Conservation (phyloP, 2,113 vertebrate species). For the Podarcis muralis region DNA sequence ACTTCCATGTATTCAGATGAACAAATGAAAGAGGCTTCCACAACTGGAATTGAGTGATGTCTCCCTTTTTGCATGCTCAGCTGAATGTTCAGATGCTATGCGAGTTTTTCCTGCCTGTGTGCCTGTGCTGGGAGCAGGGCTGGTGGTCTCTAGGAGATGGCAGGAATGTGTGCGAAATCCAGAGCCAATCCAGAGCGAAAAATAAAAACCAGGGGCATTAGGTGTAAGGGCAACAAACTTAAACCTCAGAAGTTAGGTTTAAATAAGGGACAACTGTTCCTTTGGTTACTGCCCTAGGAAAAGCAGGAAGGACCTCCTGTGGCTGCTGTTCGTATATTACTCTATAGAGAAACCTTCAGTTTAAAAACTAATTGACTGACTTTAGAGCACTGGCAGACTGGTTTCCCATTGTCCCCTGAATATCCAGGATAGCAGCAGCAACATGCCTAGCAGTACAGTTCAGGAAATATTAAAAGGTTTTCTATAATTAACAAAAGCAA, state of each 20-base stretch:
- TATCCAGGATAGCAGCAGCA: background rate
- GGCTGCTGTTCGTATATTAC: background rate
- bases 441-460: background rate
- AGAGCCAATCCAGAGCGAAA: too few species aligned
- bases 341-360: background rate
- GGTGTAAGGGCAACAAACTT: too few species aligned
- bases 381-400: background rate
- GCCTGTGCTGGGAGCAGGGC: too few species aligned
- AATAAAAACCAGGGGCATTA: too few species aligned
- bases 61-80: background rate
- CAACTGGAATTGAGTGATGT: too few species aligned
- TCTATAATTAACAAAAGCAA: too few species aligned
- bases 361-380: background rate
- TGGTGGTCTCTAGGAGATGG: too few species aligned
- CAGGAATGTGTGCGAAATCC: too few species aligned
- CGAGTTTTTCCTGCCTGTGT: too few species aligned
- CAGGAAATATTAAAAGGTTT: background rate
- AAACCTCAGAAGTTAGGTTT: too few species aligned
- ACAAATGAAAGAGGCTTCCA: background rate
- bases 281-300: background rate
- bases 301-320: background rate
- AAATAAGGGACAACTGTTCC: background rate
- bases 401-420: too few species aligned
- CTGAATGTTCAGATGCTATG: background rate
- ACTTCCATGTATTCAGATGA: background rate